Conservation (phyloP, 2,797 vertebrate species). For the Amphiprion clarkii region DNA sequence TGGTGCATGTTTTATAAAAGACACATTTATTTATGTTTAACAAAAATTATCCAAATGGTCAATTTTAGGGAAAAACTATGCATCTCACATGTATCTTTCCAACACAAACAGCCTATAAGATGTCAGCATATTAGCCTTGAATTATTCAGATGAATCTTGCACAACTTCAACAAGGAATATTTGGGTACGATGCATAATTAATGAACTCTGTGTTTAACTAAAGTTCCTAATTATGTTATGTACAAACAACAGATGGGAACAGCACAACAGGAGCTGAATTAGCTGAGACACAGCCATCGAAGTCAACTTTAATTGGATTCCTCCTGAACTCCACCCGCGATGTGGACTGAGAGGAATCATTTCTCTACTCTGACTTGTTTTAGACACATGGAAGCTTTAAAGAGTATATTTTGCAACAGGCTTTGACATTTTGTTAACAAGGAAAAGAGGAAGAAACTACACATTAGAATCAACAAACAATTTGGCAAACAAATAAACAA, state of each 20-base stretch:
- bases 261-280: conserved; percentile 43
- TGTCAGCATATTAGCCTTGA: background rate
- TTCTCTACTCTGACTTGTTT: too few species aligned
- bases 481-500: too few species aligned
- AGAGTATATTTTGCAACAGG: too few species aligned
- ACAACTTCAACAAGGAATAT: conserved; percentile 49
- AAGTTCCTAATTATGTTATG: conserved; percentile 64
- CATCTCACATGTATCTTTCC: too few species aligned
- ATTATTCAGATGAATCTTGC: conserved; percentile 50
- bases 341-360: conserved; percentile 3
- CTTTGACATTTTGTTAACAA: too few species aligned
- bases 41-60: too few species aligned
- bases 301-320: conserved; percentile 62
- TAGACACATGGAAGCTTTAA: background rate
- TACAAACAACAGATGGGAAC: conserved; percentile 68
- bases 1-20: too few species aligned
- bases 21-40: too few species aligned
- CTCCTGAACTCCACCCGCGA: conserved; percentile 28
- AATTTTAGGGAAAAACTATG: too few species aligned
- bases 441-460: too few species aligned
- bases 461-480: too few species aligned
- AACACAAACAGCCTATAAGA: too few species aligned
- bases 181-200: conserved; percentile 55
- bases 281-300: conserved; percentile 32
- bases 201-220: conserved; percentile 66